Base-by-base conservation (phyloP, 2,888 invertebrate species). In the Lepidocyrtoides sp. region DNA sequence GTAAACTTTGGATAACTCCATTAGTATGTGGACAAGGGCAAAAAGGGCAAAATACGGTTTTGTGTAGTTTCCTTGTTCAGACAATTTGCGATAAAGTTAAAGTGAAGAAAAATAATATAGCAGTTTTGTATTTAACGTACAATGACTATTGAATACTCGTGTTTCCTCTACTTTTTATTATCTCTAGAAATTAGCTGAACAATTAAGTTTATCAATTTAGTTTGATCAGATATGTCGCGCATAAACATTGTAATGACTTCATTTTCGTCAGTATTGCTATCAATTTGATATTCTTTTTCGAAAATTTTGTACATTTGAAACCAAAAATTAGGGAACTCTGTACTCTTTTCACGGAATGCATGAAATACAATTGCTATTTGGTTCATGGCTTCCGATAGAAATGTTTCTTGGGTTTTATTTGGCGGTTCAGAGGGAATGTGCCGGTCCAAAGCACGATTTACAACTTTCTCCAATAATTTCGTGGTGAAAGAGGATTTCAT, bases 311-410 rank as follows among this genome's bases (percentile, higher is more conserved):
- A 29, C 83, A 93, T 92, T 36, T 93, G 84, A 41, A 23, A 36
- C 93, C 93, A 93, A 82, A 93, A 93, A 8, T 60, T 63, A 7
- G 91, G 86, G 84, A 63, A 91, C 5, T 36, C 26, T 0, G 79
- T 17, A 10, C 92, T 91, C 69, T 92, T 92, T 14, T 91, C 90
- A 14, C 87, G 88, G 51, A 32, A 93, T 17, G 93, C 93, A 75
- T 93, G 88, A 0, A 92, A 17, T 1, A 91, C 54, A 20, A 93
- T 82, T 8, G 93, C 92, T 60, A 92, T 91, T 48, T 92, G 85
- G 20, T 92, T 69, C 69, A 93, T 12, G 12, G 92, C 10, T 29
- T 92, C 92, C 7, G 87, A 66, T 2, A 93, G 14, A 81, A 93
- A 93, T 10, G 86, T 88, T 32, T 14, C 26, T n/a, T 23, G 14